phyloP scores from a whole-genome alignment of 1,140 invertebrate species.

The Helicoverpa zea region DNA sequence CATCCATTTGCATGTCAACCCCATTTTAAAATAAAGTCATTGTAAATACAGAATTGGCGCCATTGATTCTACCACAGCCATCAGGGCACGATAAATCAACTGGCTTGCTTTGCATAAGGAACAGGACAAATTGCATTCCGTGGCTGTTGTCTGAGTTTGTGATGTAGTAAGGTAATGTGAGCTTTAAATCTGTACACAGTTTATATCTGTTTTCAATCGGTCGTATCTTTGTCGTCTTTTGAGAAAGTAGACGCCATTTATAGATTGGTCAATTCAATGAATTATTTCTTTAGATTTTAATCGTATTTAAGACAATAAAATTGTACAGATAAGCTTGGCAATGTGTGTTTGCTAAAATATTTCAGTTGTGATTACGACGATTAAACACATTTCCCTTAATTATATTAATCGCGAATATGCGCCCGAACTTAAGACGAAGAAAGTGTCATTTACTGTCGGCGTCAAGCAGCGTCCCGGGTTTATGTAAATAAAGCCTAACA shows the following conservation, averaged over 20 bases:
- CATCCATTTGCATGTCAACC: no score
- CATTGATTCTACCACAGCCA: background rate
- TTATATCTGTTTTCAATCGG: no score
- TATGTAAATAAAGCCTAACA: constrained; percentile 17
- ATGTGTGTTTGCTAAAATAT: no score
- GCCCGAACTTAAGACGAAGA: background rate
- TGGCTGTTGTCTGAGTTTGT: constrained; percentile 9
- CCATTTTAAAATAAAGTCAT: constrained; percentile 7
- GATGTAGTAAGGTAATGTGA: background rate
- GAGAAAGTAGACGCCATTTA: background rate
- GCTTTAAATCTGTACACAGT: background rate
- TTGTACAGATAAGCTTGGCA: no score
- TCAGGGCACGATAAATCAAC: constrained; percentile 18
- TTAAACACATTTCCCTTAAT: no score
- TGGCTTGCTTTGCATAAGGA: constrained; percentile 15
- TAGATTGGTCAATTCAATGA: no score
- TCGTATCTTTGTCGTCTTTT: background rate
- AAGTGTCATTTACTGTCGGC: background rate
- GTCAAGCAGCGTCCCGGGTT: background rate
- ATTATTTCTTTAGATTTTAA: no score
- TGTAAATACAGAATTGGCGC: background rate
- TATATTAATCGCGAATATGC: background rate
- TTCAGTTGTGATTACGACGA: no score
- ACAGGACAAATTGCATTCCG: constrained; percentile 3
- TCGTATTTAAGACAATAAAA: no score